Percentiles rank a stretch among this genome's conserved stretches.
phyloP scores from a whole-genome alignment of 2,888 invertebrate species.

The Mesorhabditis belari region DNA sequence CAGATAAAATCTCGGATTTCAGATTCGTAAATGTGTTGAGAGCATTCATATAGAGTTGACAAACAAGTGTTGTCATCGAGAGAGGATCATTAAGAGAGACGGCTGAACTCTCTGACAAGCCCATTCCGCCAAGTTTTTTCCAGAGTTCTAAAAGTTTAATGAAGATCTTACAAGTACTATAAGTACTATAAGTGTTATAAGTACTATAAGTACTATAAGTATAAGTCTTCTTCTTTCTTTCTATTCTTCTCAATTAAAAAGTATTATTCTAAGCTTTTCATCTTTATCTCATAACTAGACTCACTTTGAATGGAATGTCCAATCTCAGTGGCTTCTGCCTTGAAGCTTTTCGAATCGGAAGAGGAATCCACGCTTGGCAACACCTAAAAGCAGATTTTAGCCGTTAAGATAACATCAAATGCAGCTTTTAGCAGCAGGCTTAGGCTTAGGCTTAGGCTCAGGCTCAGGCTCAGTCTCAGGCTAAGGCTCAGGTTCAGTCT shows the following conservation, averaged over 20 bases:
- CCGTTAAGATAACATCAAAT: too few relatives aligned
- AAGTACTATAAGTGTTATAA: too few relatives aligned
- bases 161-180: background rate
- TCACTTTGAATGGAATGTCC: background rate
- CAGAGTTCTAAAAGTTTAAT: slow-evolving; percentile 6
- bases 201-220: too few relatives aligned
- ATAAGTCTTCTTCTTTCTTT: too few relatives aligned
- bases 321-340: background rate
- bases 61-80: slow-evolving; percentile 75
- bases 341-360: background rate
- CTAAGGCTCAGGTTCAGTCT: too few relatives aligned
- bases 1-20: slow-evolving; percentile 83
- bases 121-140: slow-evolving; percentile 21
- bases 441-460: too few relatives aligned
- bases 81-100: slow-evolving; percentile 49
- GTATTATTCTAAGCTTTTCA: too few relatives aligned
- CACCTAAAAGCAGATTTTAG: too few relatives aligned
- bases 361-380: background rate
- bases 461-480: too few relatives aligned
- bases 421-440: too few relatives aligned
- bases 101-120: slow-evolving; percentile 3
- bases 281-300: too few relatives aligned
- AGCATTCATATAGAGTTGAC: slow-evolving; percentile 84
- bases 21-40: slow-evolving; percentile 81
- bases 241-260: too few relatives aligned